phyloP scores from a whole-genome alignment of 2,797 vertebrate genomes.

The Rhinella marina region DNA sequence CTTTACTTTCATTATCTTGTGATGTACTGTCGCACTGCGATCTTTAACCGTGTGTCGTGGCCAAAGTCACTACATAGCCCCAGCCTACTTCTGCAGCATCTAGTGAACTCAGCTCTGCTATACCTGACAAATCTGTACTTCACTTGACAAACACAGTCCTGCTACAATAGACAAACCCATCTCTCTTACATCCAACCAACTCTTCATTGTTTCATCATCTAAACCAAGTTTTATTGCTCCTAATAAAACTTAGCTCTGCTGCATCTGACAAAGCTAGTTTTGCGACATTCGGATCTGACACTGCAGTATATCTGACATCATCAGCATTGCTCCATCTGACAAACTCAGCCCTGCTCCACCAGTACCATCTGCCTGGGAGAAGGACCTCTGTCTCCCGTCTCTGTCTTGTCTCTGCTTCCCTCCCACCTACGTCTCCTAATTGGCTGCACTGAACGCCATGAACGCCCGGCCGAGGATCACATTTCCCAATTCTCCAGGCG shows the following conservation, averaged over 20 bases:
- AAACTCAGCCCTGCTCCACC: background rate
- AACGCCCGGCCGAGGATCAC: background rate
- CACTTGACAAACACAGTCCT: background rate
- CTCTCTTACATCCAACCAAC: background rate
- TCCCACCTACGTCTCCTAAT: background rate
- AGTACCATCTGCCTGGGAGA: background rate
- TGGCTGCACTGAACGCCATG: background rate
- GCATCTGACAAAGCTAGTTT: background rate
- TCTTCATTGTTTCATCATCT: background rate
- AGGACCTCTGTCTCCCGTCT: background rate
- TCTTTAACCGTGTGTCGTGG: no score
- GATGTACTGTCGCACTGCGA: no score
- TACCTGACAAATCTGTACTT: background rate
- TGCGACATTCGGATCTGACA: background rate
- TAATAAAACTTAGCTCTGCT: background rate
- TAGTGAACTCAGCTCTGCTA: background rate
- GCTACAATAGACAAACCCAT: background rate
- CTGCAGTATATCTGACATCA: background rate
- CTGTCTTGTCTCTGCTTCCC: background rate
- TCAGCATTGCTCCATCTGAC: background rate
- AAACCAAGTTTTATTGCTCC: background rate
- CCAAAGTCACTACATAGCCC: no score
- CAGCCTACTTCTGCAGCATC: background rate
- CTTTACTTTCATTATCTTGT: no score
- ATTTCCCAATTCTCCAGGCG: conserved; percentile 17